Base-by-base conservation (phyloP, 2,888 invertebrate genomes). In the Cantharis rufa region DNA sequence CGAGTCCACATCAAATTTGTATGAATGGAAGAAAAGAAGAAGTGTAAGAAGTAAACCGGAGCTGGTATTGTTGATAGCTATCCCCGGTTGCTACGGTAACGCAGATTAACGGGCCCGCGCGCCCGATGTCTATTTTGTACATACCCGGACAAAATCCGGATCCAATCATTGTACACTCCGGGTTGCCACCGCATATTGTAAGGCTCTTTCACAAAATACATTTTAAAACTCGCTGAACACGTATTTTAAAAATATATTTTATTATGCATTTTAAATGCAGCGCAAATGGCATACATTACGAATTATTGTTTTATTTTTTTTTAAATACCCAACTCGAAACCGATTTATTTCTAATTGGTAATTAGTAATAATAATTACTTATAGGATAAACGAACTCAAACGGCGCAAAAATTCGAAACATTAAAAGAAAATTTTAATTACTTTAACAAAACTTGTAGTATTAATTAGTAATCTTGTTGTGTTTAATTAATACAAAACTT, bases 101-200 rank as follows among this genome's bases (percentile, higher is more conserved):
- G 87, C 87, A 88, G 88, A 88, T 88, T 88, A 88, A 88, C 87
- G 87, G 86, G 85, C 86, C 77, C 87, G 87, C 86, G 86, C 86
- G 87, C 88, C 88, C 88, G 88, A 88, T 88, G 88, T 88, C 88
- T 88, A 88, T 88, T 88, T 88, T 88, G 87, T 88, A 88, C 88
- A 88, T 84, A 83, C 86, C 28, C 76, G 61, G 84, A 18, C 82
- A 84, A 74, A 86, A 86, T 81, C 82, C 81, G 84, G 86, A 88
- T 88, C 88, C 88, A 88, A 88, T 88, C 88, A 88, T 88, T 85
- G 88, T 88, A 88, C 87, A 88, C 80, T 88, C 88, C 63, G 80
- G 24, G 80, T 62, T 27, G 72, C 32, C 77, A 83, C 80, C 68
- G 69, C 68, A 76, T 62, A 69, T 48, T 21, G 74, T 77, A 79